Evolutionary conservation across 2,113 vertebrate species (phyloP).

Genomic region (Phrynosoma platyrhinos): DNA sequence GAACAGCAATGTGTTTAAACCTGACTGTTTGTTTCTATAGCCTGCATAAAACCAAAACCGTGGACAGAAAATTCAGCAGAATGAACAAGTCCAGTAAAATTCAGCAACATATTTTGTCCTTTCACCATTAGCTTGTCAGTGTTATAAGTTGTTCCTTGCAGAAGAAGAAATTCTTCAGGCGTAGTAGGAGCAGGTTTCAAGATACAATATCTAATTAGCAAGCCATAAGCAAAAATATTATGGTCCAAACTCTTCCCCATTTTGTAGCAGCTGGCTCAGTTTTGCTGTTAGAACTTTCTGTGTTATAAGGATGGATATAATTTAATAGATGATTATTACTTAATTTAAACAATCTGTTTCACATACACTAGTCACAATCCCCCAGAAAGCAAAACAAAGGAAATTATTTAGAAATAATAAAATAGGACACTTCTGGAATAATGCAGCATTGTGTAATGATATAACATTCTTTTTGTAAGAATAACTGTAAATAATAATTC

Average conservation of each 20-base stretch:
- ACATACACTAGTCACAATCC: constrained; percentile 19
- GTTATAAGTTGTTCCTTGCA: background rate
- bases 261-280: background rate
- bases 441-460: constrained; percentile 40
- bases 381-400: constrained; percentile 45
- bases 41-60: constrained; percentile 35
- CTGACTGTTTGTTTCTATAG: constrained; percentile 15
- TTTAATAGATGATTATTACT: constrained; percentile 27
- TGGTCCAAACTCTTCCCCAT: background rate
- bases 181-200: background rate
- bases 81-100: background rate
- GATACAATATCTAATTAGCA: background rate
- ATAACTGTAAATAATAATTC: constrained; percentile 10
- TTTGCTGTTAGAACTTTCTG: background rate
- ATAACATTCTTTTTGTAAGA: constrained; percentile 66
- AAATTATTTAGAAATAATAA: constrained; percentile 52
- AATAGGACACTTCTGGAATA: background rate
- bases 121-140: too few species aligned
- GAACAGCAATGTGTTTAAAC: background rate
- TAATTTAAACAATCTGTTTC: constrained; percentile 58
- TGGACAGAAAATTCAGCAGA: constrained; percentile 35
- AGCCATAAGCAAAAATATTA: background rate
- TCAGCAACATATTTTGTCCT: background rate
- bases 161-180: background rate
- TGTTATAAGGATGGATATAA: constrained; percentile 44